These are phyloP conservation scores for Paralichthys olivaceus DNA, from an alignment of 2,113 vertebrate genomes.

Conservation along the genomic window DNA sequence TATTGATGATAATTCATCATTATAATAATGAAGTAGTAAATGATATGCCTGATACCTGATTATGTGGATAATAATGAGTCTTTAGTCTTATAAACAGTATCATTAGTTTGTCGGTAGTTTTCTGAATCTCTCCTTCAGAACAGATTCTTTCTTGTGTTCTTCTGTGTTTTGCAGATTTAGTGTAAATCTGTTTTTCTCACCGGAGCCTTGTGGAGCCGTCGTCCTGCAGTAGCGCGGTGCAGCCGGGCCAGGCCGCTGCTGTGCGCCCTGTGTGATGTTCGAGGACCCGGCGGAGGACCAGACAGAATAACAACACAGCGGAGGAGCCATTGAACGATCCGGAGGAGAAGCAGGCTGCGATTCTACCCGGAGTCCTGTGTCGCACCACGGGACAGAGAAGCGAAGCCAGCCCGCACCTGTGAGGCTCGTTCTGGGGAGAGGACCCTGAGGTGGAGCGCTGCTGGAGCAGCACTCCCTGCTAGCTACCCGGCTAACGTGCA, in stretches of 20 bases:
- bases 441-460: slow-evolving; percentile 49
- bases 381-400: background rate
- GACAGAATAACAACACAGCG: slow-evolving; percentile 57
- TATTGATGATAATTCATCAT: no score
- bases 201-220: no score
- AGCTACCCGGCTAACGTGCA: slow-evolving; percentile 57
- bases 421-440: slow-evolving; percentile 26
- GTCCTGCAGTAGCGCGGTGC: background rate
- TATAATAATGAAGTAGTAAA: no score
- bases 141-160: no score
- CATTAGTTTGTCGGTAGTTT: no score
- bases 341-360: background rate
- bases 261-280: background rate
- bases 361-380: background rate
- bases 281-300: slow-evolving; percentile 63
- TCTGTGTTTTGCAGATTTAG: no score
- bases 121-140: no score
- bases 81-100: no score
- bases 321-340: slow-evolving; percentile 6
- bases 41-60: no score
- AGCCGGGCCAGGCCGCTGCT: slow-evolving; percentile 32
- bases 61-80: no score
- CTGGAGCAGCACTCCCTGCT: slow-evolving; percentile 38
- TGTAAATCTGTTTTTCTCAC: no score
- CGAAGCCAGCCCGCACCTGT: background rate